These are phyloP conservation scores for Colostygia pectinataria DNA, from an alignment of 2,888 invertebrate species.

Conservation along the genomic window DNA sequence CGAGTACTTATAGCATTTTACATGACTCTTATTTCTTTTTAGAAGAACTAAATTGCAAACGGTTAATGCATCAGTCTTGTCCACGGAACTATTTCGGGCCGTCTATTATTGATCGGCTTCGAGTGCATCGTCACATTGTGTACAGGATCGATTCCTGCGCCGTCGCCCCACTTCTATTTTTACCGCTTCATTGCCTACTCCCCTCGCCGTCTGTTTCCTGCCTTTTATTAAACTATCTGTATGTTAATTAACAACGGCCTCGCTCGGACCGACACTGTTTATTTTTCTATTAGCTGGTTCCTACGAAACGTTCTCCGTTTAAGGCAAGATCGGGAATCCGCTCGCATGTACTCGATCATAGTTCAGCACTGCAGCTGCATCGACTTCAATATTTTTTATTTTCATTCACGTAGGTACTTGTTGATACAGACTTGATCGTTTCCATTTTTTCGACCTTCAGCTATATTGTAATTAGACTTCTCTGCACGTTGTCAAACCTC, in stretches of 20 bases:
- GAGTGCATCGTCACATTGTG: slow-evolving; percentile 70
- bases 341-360: slow-evolving; percentile 28
- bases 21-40: too few species aligned
- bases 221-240: slow-evolving; percentile 82
- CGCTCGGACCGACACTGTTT: slow-evolving; percentile 66
- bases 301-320: slow-evolving; percentile 60
- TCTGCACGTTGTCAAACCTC: slow-evolving; percentile 70
- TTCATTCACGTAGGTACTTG: slow-evolving; percentile 39
- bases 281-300: slow-evolving; percentile 71
- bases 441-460: slow-evolving; percentile 76
- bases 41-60: background rate
- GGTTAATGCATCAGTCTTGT: slow-evolving; percentile 3
- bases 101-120: slow-evolving; percentile 73
- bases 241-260: slow-evolving; percentile 82
- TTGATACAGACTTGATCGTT: slow-evolving; percentile 38
- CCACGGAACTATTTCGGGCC: slow-evolving; percentile 31
- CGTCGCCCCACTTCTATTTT: slow-evolving; percentile 79
- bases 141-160: slow-evolving; percentile 72
- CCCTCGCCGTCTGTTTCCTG: slow-evolving; percentile 79
- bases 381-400: slow-evolving; percentile 35
- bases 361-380: slow-evolving; percentile 45
- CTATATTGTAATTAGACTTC: slow-evolving; percentile 75
- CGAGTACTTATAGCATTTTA: too few species aligned
- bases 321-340: slow-evolving; percentile 50
- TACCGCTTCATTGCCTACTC: slow-evolving; percentile 82